Percentiles rank a stretch among this genome's conserved stretches.
phyloP scores from a whole-genome alignment of 2,797 vertebrate species.

The Sebastes steindachneri region DNA sequence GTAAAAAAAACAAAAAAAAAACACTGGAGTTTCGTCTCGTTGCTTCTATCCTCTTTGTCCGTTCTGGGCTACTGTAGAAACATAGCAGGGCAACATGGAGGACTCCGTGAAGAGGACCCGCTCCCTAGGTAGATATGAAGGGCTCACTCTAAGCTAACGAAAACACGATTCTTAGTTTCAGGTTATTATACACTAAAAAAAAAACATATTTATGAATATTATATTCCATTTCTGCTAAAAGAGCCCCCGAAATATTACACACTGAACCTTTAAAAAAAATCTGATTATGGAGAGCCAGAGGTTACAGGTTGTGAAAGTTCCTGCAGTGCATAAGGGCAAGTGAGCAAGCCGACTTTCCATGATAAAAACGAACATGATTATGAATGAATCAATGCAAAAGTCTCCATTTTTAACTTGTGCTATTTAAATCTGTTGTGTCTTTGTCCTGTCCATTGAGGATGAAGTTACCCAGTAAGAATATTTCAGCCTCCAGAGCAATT shows the following conservation, averaged over 20 bases:
- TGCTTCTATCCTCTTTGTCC: accelerated
- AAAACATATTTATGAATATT: too few species aligned
- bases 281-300: neutral
- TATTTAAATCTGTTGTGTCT: slow-evolving; percentile 33
- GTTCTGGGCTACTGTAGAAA: too few species aligned
- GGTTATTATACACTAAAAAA: too few species aligned
- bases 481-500: slow-evolving; percentile 1
- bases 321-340: slow-evolving; percentile 5
- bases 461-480: slow-evolving; percentile 21
- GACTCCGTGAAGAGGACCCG: too few species aligned
- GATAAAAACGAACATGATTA: neutral
- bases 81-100: too few species aligned
- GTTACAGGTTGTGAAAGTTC: slow-evolving; percentile 1
- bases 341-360: neutral
- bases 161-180: too few species aligned
- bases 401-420: slow-evolving; percentile 43
- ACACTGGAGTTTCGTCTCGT: accelerated
- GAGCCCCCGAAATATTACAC: too few species aligned
- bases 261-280: too few species aligned
- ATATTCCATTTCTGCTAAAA: too few species aligned
- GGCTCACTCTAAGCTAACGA: too few species aligned
- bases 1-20: too few species aligned
- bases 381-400: neutral
- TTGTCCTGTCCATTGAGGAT: slow-evolving; percentile 8
- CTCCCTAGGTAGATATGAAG: accelerated